Conservation (phyloP, 2,113 vertebrate genomes). For the Xyliphius kryptos region DNA sequence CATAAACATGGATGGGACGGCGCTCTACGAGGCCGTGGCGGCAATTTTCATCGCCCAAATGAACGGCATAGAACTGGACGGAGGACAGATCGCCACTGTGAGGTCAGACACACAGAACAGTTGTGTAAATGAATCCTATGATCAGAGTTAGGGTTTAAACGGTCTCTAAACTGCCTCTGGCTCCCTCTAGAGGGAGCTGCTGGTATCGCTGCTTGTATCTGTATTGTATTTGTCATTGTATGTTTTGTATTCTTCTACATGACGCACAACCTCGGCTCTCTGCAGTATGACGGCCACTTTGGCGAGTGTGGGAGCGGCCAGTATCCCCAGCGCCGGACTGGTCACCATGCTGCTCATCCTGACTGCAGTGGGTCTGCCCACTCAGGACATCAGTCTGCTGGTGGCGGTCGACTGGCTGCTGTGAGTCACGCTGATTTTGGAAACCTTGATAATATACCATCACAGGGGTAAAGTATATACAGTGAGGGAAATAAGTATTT, state of each 20-base stretch:
- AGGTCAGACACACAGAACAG: slow-evolving; percentile 53
- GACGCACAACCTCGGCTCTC: too few relatives aligned
- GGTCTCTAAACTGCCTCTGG: too few relatives aligned
- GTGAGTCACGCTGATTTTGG: slow-evolving; percentile 57
- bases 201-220: too few relatives aligned
- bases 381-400: slow-evolving; percentile 78
- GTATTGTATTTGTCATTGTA: neutral
- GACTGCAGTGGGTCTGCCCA: slow-evolving; percentile 75
- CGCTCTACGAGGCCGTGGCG: slow-evolving; percentile 75
- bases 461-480: too few relatives aligned
- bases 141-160: too few relatives aligned
- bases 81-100: slow-evolving; percentile 73
- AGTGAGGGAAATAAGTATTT: too few relatives aligned
- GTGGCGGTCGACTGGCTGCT: slow-evolving; percentile 80
- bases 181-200: too few relatives aligned
- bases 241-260: neutral
- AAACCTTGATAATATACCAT: too few relatives aligned
- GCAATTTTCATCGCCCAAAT: slow-evolving; percentile 82
- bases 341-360: slow-evolving; percentile 79
- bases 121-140: neutral
- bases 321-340: slow-evolving; percentile 77
- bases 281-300: slow-evolving; percentile 74
- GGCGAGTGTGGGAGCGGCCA: slow-evolving; percentile 77
- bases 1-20: slow-evolving; percentile 80
- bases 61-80: slow-evolving; percentile 70